phyloP scores from a whole-genome alignment of 2,888 invertebrate species.

The Calliphora vomitoria region DNA sequence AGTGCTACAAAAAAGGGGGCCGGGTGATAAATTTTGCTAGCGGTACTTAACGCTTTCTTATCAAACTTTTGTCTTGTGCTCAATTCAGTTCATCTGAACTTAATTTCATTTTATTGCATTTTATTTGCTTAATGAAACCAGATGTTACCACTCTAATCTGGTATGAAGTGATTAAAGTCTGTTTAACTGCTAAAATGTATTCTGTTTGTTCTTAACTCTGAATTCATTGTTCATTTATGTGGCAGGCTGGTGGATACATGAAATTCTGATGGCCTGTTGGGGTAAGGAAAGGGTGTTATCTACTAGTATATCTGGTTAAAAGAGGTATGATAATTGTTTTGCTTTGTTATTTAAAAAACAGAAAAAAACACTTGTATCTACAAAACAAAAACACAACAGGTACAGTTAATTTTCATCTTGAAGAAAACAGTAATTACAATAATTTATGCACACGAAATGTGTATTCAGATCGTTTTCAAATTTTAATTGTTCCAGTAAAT shows the following conservation, averaged over 20 bases:
- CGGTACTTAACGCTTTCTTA: not conserved
- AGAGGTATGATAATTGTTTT: conserved; percentile 35
- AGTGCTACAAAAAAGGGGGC: no score
- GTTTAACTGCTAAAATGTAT: conserved; percentile 40
- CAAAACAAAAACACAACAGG: not conserved
- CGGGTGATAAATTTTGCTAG: conserved; percentile 19
- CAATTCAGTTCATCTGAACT: conserved; percentile 16
- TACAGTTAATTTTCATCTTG: not conserved
- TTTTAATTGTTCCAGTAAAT: no score
- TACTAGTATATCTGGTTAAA: conserved; percentile 14
- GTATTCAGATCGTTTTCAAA: not conserved
- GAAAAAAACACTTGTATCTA: not conserved
- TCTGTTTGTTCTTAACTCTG: conserved; percentile 38
- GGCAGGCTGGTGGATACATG: not conserved
- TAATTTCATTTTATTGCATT: not conserved
- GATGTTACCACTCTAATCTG: conserved; percentile 71
- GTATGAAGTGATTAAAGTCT: conserved; percentile 59
- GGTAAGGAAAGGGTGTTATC: conserved; percentile 24
- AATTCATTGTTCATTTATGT: conserved; percentile 39
- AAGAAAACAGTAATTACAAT: not conserved
- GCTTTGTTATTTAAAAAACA: not conserved
- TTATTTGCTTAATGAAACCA: conserved; percentile 62
- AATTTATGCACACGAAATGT: conserved; percentile 14
- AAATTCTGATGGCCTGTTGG: not conserved
- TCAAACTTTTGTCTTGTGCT: not conserved